Percentiles rank a stretch among this genome's conserved stretches.
Evolutionary conservation across 2,797 vertebrate genomes (phyloP).

Genomic region (Champsocephalus esox): DNA sequence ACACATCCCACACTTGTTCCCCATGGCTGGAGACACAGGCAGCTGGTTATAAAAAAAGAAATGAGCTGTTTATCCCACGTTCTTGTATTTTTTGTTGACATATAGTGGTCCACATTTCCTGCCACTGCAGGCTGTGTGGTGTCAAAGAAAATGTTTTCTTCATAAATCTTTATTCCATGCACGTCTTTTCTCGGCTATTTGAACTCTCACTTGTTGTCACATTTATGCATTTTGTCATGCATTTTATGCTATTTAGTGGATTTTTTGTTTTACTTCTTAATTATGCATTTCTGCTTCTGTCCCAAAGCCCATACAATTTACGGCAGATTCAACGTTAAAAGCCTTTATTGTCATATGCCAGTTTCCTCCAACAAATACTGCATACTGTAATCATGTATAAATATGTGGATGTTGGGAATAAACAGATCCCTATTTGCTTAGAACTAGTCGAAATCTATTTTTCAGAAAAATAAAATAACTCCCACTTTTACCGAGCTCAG

Average conservation of each 20-base stretch:
- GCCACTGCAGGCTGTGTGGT: slow-evolving; percentile 15
- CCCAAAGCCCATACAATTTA: neutral
- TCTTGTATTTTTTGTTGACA: slow-evolving; percentile 40
- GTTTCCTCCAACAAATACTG: no score
- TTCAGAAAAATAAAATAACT: neutral
- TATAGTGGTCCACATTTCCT: slow-evolving; percentile 21
- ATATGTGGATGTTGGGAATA: no score
- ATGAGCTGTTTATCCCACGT: slow-evolving; percentile 38
- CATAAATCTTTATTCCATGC: slow-evolving; percentile 7
- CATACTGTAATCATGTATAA: no score
- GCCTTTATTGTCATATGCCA: no score
- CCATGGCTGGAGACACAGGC: slow-evolving; percentile 62
- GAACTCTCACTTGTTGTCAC: neutral
- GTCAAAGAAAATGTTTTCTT: slow-evolving; percentile 14
- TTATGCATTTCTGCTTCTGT: neutral
- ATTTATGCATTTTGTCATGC: neutral
- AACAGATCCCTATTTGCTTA: neutral
- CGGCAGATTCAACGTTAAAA: no score
- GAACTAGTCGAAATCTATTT: neutral
- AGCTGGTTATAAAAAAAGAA: slow-evolving; percentile 47
- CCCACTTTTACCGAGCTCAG: neutral
- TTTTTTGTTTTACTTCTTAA: neutral
- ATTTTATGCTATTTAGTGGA: neutral
- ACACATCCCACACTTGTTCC: slow-evolving; percentile 61
- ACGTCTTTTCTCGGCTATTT: neutral